Evolutionary conservation across 2,888 invertebrate species (phyloP).

Genomic region (Cremastinae sp.): DNA sequence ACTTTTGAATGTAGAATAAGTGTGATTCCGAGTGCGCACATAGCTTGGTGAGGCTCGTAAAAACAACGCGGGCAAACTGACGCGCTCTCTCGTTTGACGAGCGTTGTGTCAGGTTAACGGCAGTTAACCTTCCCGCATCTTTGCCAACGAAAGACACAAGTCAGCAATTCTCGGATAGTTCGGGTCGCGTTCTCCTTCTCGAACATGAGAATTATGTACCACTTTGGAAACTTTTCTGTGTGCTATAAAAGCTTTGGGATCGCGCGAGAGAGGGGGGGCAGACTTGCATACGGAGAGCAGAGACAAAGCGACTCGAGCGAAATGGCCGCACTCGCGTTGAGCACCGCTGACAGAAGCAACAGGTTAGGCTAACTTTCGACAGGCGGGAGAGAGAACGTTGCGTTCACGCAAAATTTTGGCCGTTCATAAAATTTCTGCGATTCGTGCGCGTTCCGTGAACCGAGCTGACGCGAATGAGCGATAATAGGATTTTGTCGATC

Average conservation of each 20-base stretch:
- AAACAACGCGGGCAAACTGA: slow-evolving; percentile 69
- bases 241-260: not conserved
- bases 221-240: slow-evolving; percentile 25
- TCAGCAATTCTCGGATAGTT: slow-evolving; percentile 35
- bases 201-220: slow-evolving; percentile 17
- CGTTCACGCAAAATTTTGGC: not conserved
- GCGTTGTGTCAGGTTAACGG: slow-evolving; percentile 71
- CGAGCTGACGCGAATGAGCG: no score
- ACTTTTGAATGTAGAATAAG: slow-evolving; percentile 5
- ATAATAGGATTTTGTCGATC: no score
- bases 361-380: slow-evolving; percentile 46
- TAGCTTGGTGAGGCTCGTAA: slow-evolving; percentile 61
- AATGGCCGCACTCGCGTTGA: slow-evolving; percentile 19
- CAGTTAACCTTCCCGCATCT: slow-evolving; percentile 73
- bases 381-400: slow-evolving; percentile 2
- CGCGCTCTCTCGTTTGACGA: slow-evolving; percentile 61
- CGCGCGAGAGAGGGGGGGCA: not conserved
- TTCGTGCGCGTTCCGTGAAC: slow-evolving; percentile 20
- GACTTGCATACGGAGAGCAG: slow-evolving; percentile 13
- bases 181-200: slow-evolving; percentile 26
- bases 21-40: not conserved
- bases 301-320: slow-evolving; percentile 34
- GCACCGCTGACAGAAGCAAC: slow-evolving; percentile 51
- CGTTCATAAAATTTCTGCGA: not conserved
- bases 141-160: slow-evolving; percentile 43